Evolutionary conservation across 2,113 vertebrate genomes (phyloP).

Genomic region (Tursiops truncatus): DNA sequence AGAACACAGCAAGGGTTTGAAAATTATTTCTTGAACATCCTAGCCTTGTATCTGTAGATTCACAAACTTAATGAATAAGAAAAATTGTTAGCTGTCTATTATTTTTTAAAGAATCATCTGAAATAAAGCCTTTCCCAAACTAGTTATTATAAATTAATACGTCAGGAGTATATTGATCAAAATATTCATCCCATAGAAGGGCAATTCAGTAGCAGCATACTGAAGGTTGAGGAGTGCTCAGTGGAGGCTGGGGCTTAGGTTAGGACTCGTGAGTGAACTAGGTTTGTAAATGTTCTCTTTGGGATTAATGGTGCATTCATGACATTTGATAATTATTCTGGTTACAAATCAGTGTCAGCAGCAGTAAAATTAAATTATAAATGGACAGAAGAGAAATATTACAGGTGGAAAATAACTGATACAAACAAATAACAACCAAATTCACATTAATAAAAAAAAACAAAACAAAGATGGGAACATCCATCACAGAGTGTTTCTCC

Average conservation of each 20-base stretch:
- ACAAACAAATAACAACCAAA: not conserved
- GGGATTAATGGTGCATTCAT: not conserved
- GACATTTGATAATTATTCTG: not conserved
- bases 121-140: not conserved
- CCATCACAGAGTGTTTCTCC: not conserved
- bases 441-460: not conserved
- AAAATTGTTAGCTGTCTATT: not conserved
- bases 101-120: not conserved
- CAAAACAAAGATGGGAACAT: not conserved
- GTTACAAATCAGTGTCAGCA: not conserved
- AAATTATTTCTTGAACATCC: slow-evolving; percentile 21
- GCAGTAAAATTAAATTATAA: slow-evolving; percentile 16
- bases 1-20: slow-evolving; percentile 32
- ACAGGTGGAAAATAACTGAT: not conserved
- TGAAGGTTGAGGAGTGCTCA: not conserved
- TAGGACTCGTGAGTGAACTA: not conserved
- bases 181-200: not conserved
- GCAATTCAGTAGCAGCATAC: not conserved
- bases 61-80: not conserved
- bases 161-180: not conserved
- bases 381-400: not conserved
- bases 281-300: not conserved
- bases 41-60: slow-evolving; percentile 44
- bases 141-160: slow-evolving; percentile 20
- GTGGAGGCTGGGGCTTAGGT: not conserved